Percentiles rank a stretch among this genome's conserved stretches.
Evolutionary conservation across 2,113 vertebrate genomes (phyloP).

Genomic region (Thomomys bottae): DNA sequence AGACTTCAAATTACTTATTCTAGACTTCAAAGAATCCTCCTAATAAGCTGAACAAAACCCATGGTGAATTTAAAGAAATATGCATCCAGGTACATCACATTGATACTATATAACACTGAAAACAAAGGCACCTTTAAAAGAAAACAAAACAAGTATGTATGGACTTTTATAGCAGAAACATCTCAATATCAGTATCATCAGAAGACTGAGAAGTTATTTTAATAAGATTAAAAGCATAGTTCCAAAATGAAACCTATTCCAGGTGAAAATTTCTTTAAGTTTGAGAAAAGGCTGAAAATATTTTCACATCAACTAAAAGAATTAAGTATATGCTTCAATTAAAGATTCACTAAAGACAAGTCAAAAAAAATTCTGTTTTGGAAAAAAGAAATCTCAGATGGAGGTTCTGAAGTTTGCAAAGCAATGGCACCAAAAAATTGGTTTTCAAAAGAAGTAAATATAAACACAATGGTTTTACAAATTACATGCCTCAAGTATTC

Average conservation of each 20-base stretch:
- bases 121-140: neutral
- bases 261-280: neutral
- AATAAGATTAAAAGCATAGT: neutral
- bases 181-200: neutral
- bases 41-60: neutral
- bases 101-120: neutral
- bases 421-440: neutral
- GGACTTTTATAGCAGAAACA: neutral
- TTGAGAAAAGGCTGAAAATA: neutral
- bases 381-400: neutral
- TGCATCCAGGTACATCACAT: neutral
- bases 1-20: neutral
- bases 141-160: neutral
- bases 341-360: neutral
- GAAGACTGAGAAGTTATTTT: neutral
- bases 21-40: neutral
- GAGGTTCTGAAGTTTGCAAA: neutral
- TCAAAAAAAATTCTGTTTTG: neutral
- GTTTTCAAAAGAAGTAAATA: neutral
- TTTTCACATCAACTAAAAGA: neutral
- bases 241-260: neutral
- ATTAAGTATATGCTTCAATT: neutral
- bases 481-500: neutral
- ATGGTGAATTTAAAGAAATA: neutral
- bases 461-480: neutral